Evolutionary conservation across 1,140 invertebrate species (phyloP).

Genomic region (Pseudomyrmex flavicornis): DNA sequence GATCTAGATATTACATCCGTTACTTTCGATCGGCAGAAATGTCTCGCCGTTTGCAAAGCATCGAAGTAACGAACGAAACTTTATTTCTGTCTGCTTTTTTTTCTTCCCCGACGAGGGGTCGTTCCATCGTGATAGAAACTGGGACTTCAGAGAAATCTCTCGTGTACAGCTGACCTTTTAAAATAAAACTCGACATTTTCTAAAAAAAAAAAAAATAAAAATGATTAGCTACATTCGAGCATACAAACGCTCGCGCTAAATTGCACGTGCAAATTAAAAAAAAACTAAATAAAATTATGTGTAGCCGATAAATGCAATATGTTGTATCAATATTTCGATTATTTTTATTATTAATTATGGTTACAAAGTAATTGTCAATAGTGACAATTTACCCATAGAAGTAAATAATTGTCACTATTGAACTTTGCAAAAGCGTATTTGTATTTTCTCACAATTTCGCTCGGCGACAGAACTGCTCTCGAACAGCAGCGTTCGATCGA

Average conservation of each 20-base stretch:
- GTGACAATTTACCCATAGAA: no score
- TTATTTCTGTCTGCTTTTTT: conserved; percentile 11
- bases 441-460: no score
- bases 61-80: conserved; percentile 17
- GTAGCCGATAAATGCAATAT: no score
- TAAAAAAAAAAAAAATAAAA: neutral
- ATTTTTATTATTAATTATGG: no score
- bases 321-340: no score
- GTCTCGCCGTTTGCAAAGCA: conserved; percentile 5
- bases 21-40: conserved; percentile 16
- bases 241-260: neutral
- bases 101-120: neutral
- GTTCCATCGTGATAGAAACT: neutral
- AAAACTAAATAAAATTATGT: neutral
- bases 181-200: conserved; percentile 11
- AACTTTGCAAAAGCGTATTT: no score
- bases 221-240: neutral
- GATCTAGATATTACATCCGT: conserved; percentile 29
- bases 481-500: no score
- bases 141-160: neutral
- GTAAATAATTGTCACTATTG: no score
- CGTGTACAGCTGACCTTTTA: neutral
- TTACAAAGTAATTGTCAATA: no score
- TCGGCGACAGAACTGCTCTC: no score
- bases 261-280: neutral